Evolutionary conservation across 2,797 vertebrate species (phyloP), one percentile per base, ranked within the genome.

Genomic region (Dendrocincla tyrannina): DNA sequence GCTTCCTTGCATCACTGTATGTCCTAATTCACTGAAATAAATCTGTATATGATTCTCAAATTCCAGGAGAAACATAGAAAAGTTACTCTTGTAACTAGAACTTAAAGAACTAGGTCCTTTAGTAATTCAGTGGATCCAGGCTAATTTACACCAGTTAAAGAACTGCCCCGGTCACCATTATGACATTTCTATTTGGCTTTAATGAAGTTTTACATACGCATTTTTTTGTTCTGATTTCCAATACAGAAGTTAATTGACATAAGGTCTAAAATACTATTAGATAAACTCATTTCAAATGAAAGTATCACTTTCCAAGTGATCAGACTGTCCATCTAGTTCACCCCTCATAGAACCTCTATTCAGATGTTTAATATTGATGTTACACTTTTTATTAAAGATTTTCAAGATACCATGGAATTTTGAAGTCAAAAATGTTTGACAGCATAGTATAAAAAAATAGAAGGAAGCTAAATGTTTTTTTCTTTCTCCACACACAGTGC

Each of bases 211-310:
- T 93, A 81, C 17, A 9, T 25, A 7, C 2, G 0, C 62, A 3
- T 75, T 96, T 94, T 97, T 96, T 96, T 44, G 69, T 91, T 96
- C 81, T 17, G 19, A 91, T 95, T 97, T 97, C 96, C 80, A 84
- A 85, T 92, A 95, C 73, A 77, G 27, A 95, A 96, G 96, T 96
- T 94, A 97, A 93, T 96, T 84, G 80, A 94, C 69, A 94, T 50
- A 79, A 49, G 50, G 63, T 94, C 92, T 96, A 80, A 97, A 97
- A 92, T 86, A 94, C 91, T 94, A 95, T 94, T 76, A 97, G 84
- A 88, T 87, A 94, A 96, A 79, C 74, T 67, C 22, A 85, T 95
- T 97, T 97, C 86, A 95, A 94, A 90, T 96, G 67, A 67, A 96
- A 95, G 55, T 60, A 93, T 78, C 73, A 93, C 52, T 91, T 97